Evolutionary conservation across 2,113 vertebrate species (phyloP).

Genomic region (Empidonax alnorum): DNA sequence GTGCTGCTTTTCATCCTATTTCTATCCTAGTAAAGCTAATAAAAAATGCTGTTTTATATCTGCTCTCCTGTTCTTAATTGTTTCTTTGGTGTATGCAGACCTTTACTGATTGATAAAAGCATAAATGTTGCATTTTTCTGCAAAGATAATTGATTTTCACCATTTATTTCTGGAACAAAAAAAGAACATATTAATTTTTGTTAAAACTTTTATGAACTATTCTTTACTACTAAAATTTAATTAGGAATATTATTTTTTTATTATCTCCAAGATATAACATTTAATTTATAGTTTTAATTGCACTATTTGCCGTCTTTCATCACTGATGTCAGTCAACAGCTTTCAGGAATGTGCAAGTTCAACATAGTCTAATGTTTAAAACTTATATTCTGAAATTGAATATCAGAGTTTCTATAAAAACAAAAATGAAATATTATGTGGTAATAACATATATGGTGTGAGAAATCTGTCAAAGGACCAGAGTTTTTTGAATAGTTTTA

Average conservation of each 20-base stretch:
- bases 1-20: neutral
- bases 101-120: neutral
- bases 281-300: conserved; percentile 21
- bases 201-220: neutral
- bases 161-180: neutral
- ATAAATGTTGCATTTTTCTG: neutral
- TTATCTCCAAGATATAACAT: neutral
- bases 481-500: neutral
- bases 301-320: conserved; percentile 6
- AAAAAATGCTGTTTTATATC: neutral
- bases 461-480: neutral
- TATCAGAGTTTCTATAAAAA: neutral
- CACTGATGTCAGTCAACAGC: neutral
- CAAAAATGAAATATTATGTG: neutral
- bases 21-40: neutral
- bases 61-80: neutral
- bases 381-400: neutral
- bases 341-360: neutral
- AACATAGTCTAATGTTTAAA: neutral
- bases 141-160: conserved; percentile 16
- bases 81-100: neutral
- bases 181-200: neutral
- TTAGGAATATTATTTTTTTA: neutral
- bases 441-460: neutral
- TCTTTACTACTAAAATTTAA: conserved; percentile 19